Evolutionary conservation across 2,113 vertebrate genomes (phyloP), one percentile per base, ranked within the genome.

Genomic region (Perca flavescens): DNA sequence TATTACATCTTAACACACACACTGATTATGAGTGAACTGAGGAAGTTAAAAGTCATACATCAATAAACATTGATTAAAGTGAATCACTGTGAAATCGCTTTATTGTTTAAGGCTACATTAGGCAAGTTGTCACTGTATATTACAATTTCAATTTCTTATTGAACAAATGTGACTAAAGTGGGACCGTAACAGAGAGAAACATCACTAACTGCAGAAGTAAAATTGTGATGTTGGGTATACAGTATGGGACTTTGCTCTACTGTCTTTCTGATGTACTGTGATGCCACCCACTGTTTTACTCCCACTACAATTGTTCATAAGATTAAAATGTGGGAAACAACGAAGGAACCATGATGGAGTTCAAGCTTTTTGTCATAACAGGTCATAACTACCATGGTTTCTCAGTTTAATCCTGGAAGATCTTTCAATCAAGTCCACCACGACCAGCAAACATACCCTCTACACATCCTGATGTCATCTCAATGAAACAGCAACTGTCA

Each of bases 21-120:
- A 31, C 25, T 77, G 71, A 62, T 81, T 46, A 54, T 15, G 47
- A 87, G 77, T n/a, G 66, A 88, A 46, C 66, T 6, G n/a, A 25
- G 53, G 36, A 60, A 60, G 67, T 73, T 60, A n/a, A n/a, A n/a
- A n/a, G n/a, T n/a, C n/a, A n/a, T n/a, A n/a, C n/a, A n/a, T 71
- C 40, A 72, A 56, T 40, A 43, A 49, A 65, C 36, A 17, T 1
- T 52, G 63, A 77, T 83, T 73, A 73, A 75, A 72, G 43, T 16
- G 12, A 77, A 49, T 67, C 53, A 50, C 57, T 57, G 66, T 53
- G 70, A 75, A 66, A 64, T 79, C 79, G 21, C 28, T 31, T 9
- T 52, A 11, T 53, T 58, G 49, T 79, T 64, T 58, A 47, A 69
- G n/a, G 50, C 43, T 34, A 76, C 47, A 62, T 50, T 54, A 36